Conservation (phyloP, 2,888 invertebrate species). For the Drosophila vallismaia region DNA sequence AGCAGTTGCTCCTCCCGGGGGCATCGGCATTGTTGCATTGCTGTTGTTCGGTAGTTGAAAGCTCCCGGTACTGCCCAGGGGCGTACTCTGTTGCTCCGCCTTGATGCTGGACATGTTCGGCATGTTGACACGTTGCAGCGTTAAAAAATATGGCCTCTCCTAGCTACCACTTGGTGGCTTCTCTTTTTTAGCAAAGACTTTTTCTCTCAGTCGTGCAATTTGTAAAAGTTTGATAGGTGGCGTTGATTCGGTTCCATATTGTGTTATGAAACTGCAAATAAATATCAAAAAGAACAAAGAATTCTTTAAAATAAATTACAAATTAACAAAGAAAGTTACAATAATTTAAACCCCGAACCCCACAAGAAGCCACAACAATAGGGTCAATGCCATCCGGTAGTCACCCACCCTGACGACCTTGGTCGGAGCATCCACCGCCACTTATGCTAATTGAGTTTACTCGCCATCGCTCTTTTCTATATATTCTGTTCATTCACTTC, state of each 20-base stretch:
- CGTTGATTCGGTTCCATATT: slow-evolving; percentile 80
- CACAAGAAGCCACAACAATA: slow-evolving; percentile 10
- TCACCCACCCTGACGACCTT: slow-evolving; percentile 36
- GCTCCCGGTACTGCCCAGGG: slow-evolving; percentile 50
- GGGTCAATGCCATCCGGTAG: slow-evolving; percentile 35
- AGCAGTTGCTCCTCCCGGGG: slow-evolving; percentile 5
- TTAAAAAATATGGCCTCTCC: slow-evolving; percentile 19
- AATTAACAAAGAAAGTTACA: no score
- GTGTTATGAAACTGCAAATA: slow-evolving; percentile 67
- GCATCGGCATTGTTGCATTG: slow-evolving; percentile 16
- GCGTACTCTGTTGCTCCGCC: slow-evolving; percentile 59
- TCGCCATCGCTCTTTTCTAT: slow-evolving; percentile 20
- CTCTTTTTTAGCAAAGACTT: not conserved
- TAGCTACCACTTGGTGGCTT: not conserved
- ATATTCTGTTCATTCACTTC: slow-evolving; percentile 2
- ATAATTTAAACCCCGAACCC: no score
- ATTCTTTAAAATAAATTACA: no score
- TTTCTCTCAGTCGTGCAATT: slow-evolving; percentile 65
- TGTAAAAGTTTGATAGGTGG: slow-evolving; percentile 81
- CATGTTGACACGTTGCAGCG: slow-evolving; percentile 21
- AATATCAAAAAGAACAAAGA: no score
- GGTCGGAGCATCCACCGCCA: slow-evolving; percentile 13
- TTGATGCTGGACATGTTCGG: slow-evolving; percentile 65
- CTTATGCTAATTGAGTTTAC: slow-evolving; percentile 31
- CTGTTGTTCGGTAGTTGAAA: slow-evolving; percentile 64